Conservation (phyloP, 2,888 invertebrate genomes). For the Dasysyrphus albostriatus region DNA sequence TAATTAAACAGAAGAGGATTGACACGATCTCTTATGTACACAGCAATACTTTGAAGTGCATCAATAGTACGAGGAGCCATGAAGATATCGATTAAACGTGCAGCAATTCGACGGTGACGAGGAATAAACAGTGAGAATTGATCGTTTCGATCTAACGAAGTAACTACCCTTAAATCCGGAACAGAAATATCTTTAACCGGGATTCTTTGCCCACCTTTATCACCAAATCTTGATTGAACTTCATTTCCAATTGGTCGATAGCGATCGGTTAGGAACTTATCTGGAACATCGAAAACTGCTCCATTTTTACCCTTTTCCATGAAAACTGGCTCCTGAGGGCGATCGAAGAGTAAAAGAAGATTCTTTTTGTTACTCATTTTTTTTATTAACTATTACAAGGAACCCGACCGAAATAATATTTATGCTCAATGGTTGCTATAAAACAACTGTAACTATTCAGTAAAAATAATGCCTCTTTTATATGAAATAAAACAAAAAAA, state of each 20-base stretch:
- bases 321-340: slow-evolving; percentile 91
- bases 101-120: slow-evolving; percentile 87
- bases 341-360: slow-evolving; percentile 88
- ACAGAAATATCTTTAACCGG: slow-evolving; percentile 87
- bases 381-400: slow-evolving; percentile 42
- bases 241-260: slow-evolving; percentile 84
- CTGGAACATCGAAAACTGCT: slow-evolving; percentile 87
- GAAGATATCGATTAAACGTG: slow-evolving; percentile 88
- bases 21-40: slow-evolving; percentile 88
- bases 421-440: background rate
- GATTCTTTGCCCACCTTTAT: slow-evolving; percentile 84
- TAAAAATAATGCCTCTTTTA: background rate
- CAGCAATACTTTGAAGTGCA: slow-evolving; percentile 88
- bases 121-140: slow-evolving; percentile 90
- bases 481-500: background rate
- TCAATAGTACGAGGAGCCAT: slow-evolving; percentile 89
- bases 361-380: slow-evolving; percentile 84
- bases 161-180: slow-evolving; percentile 87
- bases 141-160: slow-evolving; percentile 87
- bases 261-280: slow-evolving; percentile 86
- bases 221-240: slow-evolving; percentile 86
- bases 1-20: slow-evolving; percentile 93
- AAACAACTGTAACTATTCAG: background rate
- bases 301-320: slow-evolving; percentile 89
- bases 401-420: background rate